Evolutionary conservation across 2,113 vertebrate genomes (phyloP).

Genomic region (Lagopus leucura): DNA sequence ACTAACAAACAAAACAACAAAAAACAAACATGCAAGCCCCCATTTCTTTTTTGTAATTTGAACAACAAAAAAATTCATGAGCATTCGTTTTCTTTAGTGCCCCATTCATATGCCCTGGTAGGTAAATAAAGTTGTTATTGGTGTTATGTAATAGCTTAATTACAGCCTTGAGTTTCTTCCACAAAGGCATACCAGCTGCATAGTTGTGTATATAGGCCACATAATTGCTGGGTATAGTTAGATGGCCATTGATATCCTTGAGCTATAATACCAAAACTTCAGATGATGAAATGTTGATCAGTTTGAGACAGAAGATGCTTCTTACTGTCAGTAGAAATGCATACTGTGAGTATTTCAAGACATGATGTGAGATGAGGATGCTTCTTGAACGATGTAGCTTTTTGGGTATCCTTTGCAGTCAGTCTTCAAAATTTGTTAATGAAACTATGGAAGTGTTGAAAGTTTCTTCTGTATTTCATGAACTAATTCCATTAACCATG

Average conservation of each 20-base stretch:
- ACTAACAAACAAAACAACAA: too few relatives aligned
- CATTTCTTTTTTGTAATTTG: not conserved
- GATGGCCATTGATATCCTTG: not conserved
- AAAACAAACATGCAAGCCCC: fast-evolving
- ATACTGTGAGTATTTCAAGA: not conserved
- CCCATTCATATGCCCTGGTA: not conserved
- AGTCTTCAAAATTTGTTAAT: not conserved
- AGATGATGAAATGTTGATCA: not conserved
- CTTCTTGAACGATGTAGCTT: not conserved
- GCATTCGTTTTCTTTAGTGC: not conserved
- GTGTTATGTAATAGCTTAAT: not conserved
- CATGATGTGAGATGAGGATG: not conserved
- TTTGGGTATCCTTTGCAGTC: not conserved
- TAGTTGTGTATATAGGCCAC: not conserved
- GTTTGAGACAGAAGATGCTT: not conserved
- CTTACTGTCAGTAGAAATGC: not conserved
- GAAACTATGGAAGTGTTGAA: not conserved
- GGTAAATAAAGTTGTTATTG: not conserved
- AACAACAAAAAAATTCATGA: not conserved
- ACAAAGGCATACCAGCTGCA: not conserved
- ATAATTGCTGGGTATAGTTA: not conserved
- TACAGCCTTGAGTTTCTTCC: not conserved
- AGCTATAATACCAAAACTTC: not conserved
- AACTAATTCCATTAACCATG: not conserved
- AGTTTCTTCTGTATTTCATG: not conserved